phyloP scores from a whole-genome alignment of 2,113 vertebrate species.

The Narcine bancroftii region DNA sequence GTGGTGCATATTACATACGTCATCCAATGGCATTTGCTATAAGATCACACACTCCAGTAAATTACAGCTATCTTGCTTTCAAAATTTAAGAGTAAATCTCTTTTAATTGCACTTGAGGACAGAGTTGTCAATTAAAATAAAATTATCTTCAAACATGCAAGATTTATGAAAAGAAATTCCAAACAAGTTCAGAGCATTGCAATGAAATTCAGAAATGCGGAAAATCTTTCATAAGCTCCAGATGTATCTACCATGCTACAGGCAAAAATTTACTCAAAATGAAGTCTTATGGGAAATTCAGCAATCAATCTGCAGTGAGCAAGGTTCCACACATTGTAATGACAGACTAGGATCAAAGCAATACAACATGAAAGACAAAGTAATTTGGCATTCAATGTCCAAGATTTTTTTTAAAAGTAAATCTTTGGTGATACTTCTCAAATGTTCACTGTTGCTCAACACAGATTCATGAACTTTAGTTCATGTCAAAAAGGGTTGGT shows the following conservation, averaged over 20 bases:
- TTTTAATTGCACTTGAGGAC: neutral
- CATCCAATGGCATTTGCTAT: neutral
- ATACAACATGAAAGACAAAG: neutral
- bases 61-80: neutral
- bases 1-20: neutral
- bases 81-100: neutral
- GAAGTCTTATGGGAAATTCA: neutral
- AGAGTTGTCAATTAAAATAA: neutral
- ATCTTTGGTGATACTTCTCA: neutral
- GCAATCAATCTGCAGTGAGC: neutral
- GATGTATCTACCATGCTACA: neutral
- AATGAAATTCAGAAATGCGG: neutral
- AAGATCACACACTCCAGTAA: neutral
- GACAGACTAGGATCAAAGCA: neutral
- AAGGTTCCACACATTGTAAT: neutral
- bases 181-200: neutral
- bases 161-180: neutral
- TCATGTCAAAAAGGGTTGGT: no score
- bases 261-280: no score
- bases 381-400: neutral
- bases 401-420: neutral
- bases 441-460: no score
- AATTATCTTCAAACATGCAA: neutral
- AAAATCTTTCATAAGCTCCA: neutral
- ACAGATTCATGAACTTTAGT: no score